These are phyloP conservation scores for Lasioglossum marginatum DNA, from an alignment of 2,888 invertebrate species.

Conservation along the genomic window DNA sequence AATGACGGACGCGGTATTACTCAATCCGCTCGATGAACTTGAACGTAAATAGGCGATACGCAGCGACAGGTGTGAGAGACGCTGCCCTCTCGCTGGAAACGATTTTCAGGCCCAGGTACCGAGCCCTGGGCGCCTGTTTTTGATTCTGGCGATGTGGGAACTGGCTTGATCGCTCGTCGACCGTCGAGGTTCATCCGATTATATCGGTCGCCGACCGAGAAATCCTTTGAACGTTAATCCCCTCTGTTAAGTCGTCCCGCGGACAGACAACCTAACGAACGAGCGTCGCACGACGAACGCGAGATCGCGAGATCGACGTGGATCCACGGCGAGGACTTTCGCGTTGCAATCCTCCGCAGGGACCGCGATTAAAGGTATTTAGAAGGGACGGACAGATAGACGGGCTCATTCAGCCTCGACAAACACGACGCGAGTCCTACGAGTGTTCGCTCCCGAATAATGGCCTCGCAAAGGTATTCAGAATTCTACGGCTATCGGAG, in stretches of 20 bases:
- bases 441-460: conserved; percentile 24
- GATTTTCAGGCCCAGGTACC: not conserved
- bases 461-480: conserved; percentile 22
- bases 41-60: conserved; percentile 7
- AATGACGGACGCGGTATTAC: conserved; percentile 11
- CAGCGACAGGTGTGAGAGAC: conserved; percentile 10
- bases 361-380: conserved; percentile 51
- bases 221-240: conserved; percentile 59
- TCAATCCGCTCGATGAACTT: conserved; percentile 16
- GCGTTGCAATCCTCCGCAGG: conserved; percentile 9
- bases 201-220: conserved; percentile 67
- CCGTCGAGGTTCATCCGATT: conserved; percentile 77
- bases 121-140: not conserved
- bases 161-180: conserved; percentile 60
- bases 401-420: not conserved
- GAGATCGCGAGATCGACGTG: conserved; percentile 10
- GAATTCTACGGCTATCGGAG: conserved; percentile 50
- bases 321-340: conserved; percentile 15
- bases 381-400: conserved; percentile 14
- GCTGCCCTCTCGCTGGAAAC: not conserved
- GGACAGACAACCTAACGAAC: conserved; percentile 38
- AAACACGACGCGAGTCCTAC: not conserved
- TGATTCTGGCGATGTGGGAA: conserved; percentile 24
- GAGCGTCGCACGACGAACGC: conserved; percentile 21
- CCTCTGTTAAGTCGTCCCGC: conserved; percentile 22